Evolutionary conservation across 2,113 vertebrate genomes (phyloP), one percentile per base, ranked within the genome.

Genomic region (Barnardius zonarius): DNA sequence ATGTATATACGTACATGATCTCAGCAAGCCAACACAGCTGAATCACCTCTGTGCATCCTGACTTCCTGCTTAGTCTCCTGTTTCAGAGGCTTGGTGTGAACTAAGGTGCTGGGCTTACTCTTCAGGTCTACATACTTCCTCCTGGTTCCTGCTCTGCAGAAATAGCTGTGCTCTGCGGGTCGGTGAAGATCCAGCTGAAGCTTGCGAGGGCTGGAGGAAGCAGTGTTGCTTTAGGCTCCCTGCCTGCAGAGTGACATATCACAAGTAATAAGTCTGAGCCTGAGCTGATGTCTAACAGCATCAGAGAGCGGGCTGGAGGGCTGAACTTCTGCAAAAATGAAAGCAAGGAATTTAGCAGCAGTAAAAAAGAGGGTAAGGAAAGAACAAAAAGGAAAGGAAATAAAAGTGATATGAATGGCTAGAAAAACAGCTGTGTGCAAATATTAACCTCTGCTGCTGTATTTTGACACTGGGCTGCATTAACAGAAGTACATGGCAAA

Each of bases 191-290:
- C 90, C 93, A 91, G 95, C 86, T 52, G 93, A 94, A 96, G 92
- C 68, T 68, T 81, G 93, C 15, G 2, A 94, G 91, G 85, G 88
- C 83, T 97, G 95, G 95, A 96, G 93, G 88, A 66, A 97, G 88
- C 83, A 33, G 76, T 96, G 95, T 96, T 97, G 86, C 88, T 96
- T 97, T 96, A 96, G 96, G 95, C 90, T 96, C 91, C 62, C 80
- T 96, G 95, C 96, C 96, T 91, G 88, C 5, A 12, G 74, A 94
- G 67, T 84, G 95, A 96, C 96, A 96, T 93, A 96, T 96, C 96
- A 96, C 92, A 84, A 97, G 88, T 68, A 92, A 94, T 95, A 97
- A 96, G 92, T 96, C 92, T 96, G 92, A 96, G 95, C 83, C 83
- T 17, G 69, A 86, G 70, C 90, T 94, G 90, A 93, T 93, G 95